Base-by-base conservation (phyloP, 1,140 invertebrate genomes). In the Conopomorpha cramerella region DNA sequence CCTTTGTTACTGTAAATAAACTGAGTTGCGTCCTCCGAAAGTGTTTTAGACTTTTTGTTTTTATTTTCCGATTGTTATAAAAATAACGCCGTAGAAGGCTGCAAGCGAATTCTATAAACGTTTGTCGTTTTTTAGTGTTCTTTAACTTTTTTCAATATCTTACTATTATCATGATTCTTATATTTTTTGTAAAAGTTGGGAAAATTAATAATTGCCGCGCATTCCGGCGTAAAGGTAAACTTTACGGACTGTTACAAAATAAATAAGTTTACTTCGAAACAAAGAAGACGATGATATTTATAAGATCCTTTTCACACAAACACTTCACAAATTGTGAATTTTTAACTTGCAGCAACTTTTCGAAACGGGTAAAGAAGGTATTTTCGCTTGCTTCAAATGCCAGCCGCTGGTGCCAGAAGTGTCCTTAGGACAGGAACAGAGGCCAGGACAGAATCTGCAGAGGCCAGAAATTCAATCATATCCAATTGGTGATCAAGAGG, bases 351-450 rank as follows among this genome's bases (percentile, higher is more conserved):
- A 71, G 66, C 66, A 72, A 58, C 30, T 74, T 19, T 74, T 74
- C 59, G 70, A 71, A 45, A 71, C 70, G 8, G 64, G 60, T 3
- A 67, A 67, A 34, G 66, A 67, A 40, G 66, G 63, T 30, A 54
- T 74, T 1, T 72, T 70, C 46, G 65, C 67, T 3, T 74, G 70
- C 40, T 71, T 70, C 34, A 72, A 70, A 47, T 74, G 70, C 37
- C 67, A 71, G 41, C 70, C 66, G 1, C 45, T 74, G 15, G 70
- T 74, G 13, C 70, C 70, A 17, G 70, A 74, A 46, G 55, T 74
- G 10, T 67, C 61, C 14, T 57, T 74, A 28, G 66, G 46, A 32
- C 63, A 71, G 15, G 53, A 49, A 40, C 41, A 7, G 41, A 47
- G 11, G 23, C 55, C 59, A 1, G 45, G 49, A 13, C 48, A 48